phyloP scores from a whole-genome alignment of 2,113 vertebrate genomes.

The Calidris pugnax region DNA sequence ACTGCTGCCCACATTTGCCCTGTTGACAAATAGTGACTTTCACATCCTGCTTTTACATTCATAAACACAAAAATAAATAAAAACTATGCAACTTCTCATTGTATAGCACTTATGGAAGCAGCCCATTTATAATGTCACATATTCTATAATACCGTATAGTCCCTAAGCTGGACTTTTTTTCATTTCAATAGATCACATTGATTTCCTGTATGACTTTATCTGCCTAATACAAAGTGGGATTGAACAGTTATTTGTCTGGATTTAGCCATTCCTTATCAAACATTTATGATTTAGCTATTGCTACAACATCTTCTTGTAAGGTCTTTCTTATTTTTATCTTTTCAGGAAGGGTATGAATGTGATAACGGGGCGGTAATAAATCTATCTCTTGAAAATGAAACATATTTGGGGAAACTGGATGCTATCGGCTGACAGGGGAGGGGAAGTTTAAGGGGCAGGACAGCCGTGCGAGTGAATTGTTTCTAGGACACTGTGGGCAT shows the following conservation, averaged over 20 bases:
- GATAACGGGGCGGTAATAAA: conserved; percentile 72
- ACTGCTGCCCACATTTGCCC: conserved; percentile 16
- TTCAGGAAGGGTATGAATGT: conserved; percentile 64
- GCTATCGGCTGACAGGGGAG: neutral
- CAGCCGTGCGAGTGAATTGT: neutral
- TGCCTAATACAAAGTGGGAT: conserved; percentile 86
- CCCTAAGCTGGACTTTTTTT: conserved; percentile 77
- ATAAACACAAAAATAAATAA: conserved; percentile 61
- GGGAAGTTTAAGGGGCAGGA: neutral
- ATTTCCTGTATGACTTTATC: conserved; percentile 95
- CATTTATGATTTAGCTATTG: conserved; percentile 80
- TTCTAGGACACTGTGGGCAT: neutral
- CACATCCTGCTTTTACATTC: conserved; percentile 28
- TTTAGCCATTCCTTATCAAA: conserved; percentile 84
- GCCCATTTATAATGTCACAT: conserved; percentile 66
- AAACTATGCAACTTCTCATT: conserved; percentile 48
- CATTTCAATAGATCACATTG: conserved; percentile 86
- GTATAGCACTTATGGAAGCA: conserved; percentile 58
- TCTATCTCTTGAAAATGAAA: conserved; percentile 60
- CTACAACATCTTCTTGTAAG: conserved; percentile 74
- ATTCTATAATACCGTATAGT: conserved; percentile 51
- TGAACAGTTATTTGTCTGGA: conserved; percentile 81
- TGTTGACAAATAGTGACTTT: conserved; percentile 55
- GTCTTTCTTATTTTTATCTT: conserved; percentile 80
- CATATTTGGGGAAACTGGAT: conserved; percentile 14